Evolutionary conservation across 2,888 invertebrate species (phyloP).

Genomic region (Junonia oenone): DNA sequence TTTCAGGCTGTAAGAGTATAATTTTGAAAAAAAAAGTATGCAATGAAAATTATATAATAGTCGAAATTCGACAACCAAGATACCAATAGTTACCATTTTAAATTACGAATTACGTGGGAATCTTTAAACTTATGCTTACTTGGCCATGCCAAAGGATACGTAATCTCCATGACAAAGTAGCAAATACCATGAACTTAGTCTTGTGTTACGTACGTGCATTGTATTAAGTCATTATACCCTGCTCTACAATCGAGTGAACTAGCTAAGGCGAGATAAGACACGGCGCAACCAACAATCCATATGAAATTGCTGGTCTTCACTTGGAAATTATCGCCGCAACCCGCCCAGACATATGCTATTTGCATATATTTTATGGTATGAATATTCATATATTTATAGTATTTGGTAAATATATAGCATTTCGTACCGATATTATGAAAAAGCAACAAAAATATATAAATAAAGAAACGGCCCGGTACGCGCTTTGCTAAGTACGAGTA

Average conservation of each 20-base stretch:
- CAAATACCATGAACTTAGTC: conserved; percentile 19
- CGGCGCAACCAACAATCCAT: conserved; percentile 28
- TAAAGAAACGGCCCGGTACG: no score
- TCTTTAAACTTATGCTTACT: conserved; percentile 5
- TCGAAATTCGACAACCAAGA: no score
- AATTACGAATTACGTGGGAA: background rate
- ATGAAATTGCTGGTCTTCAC: conserved; percentile 12
- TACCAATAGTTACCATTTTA: no score
- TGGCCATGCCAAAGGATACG: conserved; percentile 1
- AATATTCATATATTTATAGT: background rate
- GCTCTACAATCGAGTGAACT: conserved; percentile 42
- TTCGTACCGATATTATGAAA: no score
- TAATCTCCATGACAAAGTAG: conserved; percentile 15
- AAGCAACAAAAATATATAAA: conserved; percentile 3
- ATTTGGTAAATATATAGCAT: no score
- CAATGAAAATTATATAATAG: no score
- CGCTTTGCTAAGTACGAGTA: no score
- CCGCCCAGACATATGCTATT: background rate
- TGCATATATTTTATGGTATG: background rate
- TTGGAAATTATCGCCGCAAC: background rate
- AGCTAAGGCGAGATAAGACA: conserved; percentile 34
- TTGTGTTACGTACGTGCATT: conserved; percentile 33
- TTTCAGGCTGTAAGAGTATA: no score
- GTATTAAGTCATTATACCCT: conserved; percentile 65
- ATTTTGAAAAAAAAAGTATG: no score